A percentile compares a stretch with the other conserved stretches of the same genome.
These are phyloP conservation scores for Eretmochelys imbricata DNA, from an alignment of 2,113 vertebrate species.

Conservation along the genomic window DNA sequence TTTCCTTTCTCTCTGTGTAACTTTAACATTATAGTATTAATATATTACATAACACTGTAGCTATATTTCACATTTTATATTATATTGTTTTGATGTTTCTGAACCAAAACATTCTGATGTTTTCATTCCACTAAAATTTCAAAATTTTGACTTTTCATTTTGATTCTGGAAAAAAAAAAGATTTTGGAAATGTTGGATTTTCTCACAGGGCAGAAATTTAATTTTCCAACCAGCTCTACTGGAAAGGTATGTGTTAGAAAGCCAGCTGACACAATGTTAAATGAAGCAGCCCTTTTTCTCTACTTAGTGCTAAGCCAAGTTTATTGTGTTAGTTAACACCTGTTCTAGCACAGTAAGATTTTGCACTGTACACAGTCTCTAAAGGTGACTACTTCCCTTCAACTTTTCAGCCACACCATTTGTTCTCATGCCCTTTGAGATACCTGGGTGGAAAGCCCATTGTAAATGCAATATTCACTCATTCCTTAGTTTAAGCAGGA, in stretches of 20 bases:
- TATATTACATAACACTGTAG: too few relatives aligned
- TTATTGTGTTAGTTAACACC: not conserved
- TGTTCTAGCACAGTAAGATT: not conserved
- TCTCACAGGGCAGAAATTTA: not conserved
- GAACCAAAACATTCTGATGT: not conserved
- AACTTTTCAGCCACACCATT: not conserved
- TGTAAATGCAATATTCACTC: not conserved
- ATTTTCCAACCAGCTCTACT: not conserved
- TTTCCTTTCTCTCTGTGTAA: too few relatives aligned
- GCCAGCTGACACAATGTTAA: not conserved
- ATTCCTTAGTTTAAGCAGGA: not conserved
- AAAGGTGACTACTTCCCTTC: not conserved
- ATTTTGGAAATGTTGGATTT: too few relatives aligned
- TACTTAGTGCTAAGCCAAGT: not conserved
- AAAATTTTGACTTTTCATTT: not conserved
- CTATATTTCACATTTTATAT: not conserved
- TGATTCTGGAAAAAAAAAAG: not conserved
- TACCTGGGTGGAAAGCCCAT: not conserved
- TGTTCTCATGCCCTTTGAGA: not conserved
- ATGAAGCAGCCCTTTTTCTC: not conserved
- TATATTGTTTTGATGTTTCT: not conserved
- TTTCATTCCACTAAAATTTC: not conserved
- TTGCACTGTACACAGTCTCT: not conserved
- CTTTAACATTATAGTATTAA: too few relatives aligned
- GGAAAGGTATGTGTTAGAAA: not conserved